Evolutionary conservation across 2,797 vertebrate genomes (phyloP).

Genomic region (Falco biarmicus): DNA sequence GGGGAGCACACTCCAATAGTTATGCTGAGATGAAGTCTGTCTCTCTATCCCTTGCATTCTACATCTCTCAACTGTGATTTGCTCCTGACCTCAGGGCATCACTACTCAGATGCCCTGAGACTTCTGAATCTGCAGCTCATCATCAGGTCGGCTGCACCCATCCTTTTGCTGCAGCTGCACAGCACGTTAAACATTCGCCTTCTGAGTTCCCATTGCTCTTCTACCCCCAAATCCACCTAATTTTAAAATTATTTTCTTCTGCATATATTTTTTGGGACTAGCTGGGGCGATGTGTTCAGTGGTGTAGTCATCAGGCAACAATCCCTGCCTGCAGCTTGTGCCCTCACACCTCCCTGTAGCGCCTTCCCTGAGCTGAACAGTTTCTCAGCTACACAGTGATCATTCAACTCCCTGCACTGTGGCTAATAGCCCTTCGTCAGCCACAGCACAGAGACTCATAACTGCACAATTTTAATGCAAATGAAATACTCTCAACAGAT

Average conservation of each 20-base stretch:
- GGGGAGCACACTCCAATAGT: not conserved
- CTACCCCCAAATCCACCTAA: not conserved
- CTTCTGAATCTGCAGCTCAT: not conserved
- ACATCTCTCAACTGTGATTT: not conserved
- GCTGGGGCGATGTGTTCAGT: not conserved
- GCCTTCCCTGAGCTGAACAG: not conserved
- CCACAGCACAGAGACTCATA: not conserved
- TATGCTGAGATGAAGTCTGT: not conserved
- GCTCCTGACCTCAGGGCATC: not conserved
- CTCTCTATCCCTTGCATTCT: not conserved
- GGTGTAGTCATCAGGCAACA: not conserved
- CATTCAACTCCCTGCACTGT: not conserved
- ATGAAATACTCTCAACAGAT: not conserved
- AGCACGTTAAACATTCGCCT: not conserved
- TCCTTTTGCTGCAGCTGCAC: not conserved
- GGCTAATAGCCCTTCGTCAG: not conserved
- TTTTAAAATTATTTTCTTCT: not conserved
- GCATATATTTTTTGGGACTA: not conserved
- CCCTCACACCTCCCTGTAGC: not conserved
- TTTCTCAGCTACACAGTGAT: not conserved
- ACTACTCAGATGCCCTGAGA: fast-evolving
- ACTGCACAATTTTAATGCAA: not conserved
- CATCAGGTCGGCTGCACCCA: not conserved
- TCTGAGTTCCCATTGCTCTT: not conserved
- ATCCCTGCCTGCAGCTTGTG: not conserved